phyloP scores from a whole-genome alignment of 2,113 vertebrate genomes.

The Psophia crepitans region DNA sequence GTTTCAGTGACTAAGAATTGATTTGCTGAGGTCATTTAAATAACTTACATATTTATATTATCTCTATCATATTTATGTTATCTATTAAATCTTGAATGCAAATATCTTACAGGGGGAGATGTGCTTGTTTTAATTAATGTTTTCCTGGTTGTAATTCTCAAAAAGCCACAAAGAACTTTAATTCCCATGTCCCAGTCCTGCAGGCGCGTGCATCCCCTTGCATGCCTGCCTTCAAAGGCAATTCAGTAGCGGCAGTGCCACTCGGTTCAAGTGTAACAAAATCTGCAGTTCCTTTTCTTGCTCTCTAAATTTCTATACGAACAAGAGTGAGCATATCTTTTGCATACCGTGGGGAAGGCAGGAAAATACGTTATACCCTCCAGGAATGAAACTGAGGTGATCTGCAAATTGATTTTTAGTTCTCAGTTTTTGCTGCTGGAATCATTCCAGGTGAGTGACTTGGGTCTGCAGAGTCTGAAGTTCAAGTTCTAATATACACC shows the following conservation, averaged over 20 bases:
- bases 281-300: not conserved
- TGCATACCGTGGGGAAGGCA: not conserved
- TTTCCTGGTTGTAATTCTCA: not conserved
- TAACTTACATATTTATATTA: not conserved
- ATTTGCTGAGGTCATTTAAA: not conserved
- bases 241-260: not conserved
- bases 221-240: not conserved
- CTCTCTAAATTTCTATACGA: not conserved
- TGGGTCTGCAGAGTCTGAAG: too few species aligned
- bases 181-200: not conserved
- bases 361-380: not conserved
- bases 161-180: not conserved
- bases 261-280: too few species aligned
- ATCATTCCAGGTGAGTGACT: not conserved
- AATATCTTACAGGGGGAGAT: not conserved
- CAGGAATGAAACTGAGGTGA: not conserved
- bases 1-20: not conserved
- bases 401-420: not conserved
- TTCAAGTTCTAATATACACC: not conserved
- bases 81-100: not conserved
- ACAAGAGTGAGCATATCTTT: not conserved
- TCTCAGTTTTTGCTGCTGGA: not conserved
- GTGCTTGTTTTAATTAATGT: not conserved
- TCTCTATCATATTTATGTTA: not conserved
- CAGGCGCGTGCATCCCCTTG: accelerated